These are phyloP conservation scores for Jacana jacana DNA, from an alignment of 2,113 vertebrate genomes.

Conservation along the genomic window DNA sequence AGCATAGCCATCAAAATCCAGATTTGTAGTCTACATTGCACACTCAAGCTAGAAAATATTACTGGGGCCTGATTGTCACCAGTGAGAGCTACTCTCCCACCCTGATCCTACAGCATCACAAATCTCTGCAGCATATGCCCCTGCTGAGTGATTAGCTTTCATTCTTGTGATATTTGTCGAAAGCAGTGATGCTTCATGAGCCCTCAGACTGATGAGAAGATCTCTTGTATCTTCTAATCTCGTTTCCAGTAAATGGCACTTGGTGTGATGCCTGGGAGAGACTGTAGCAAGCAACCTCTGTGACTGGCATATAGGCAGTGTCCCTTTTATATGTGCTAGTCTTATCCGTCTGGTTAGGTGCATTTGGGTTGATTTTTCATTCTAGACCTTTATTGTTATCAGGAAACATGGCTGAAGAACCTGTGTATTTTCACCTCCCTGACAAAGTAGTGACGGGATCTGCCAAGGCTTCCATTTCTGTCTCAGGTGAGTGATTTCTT, in stretches of 20 bases:
- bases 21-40: not conserved
- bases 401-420: conserved; percentile 55
- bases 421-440: conserved; percentile 52
- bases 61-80: not conserved
- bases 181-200: fast-evolving
- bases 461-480: conserved; percentile 43
- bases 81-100: not conserved
- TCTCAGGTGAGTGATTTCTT: conserved; percentile 15
- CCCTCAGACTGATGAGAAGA: not conserved
- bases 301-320: not conserved
- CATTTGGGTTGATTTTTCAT: not conserved
- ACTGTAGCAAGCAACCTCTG: too few relatives aligned
- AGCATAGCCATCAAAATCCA: not conserved
- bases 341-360: not conserved
- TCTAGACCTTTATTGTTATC: not conserved
- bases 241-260: not conserved
- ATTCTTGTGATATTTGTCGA: not conserved
- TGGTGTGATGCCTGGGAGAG: not conserved
- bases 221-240: not conserved
- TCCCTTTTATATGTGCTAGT: not conserved
- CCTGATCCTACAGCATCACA: not conserved
- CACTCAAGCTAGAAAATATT: not conserved
- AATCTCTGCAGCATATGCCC: not conserved
- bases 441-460: conserved; percentile 42
- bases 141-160: not conserved